Evolutionary conservation across 2,888 invertebrate genomes (phyloP), one percentile per base, ranked within the genome.

Genomic region (Drosophila koepferae): DNA sequence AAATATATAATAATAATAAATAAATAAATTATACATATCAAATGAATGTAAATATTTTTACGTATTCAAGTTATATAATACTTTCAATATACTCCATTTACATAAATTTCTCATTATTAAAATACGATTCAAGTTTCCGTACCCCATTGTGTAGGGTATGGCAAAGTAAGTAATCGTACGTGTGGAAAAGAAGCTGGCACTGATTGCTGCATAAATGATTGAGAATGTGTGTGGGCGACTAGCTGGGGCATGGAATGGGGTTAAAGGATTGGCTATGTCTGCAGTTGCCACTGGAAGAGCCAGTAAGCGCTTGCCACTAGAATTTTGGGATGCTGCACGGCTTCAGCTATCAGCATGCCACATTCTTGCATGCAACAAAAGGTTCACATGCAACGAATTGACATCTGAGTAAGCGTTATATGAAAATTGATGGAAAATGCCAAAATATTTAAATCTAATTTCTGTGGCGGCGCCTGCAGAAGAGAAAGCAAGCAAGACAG

Each of bases 401-500:
- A 63, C 56, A 56, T 59, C 18, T 23, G 49, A 75, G 46, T n/a
- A 28, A 54, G 43, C 49, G 73, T 77, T 81, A 75, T 75, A 79
- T 80, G 76, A 89, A 87, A 89, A 87, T 85, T 86, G 89, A 86
- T 89, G 80, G 87, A 74, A 87, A 85, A 86, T 89, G 89, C 88
- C 85, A 86, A 87, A 86, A 86, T 87, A 86, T 87, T 86, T 86
- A 84, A 89, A 86, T 84, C 89, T 85, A 74, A 84, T 87, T 84
- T 74, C 61, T 86, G 72, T 63, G 60, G 72, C 65, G 36, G 38
- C 36, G 53, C 38, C 53, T 38, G 53, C 16, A 14, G n/a, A 51
- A 36, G 8, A 36, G 51, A 34, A 34, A 51, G 14, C 18, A 23
- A 34, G 36, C 28, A 18, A 55, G 14, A 28, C 43, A 44, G 14